phyloP scores from a whole-genome alignment of 2,113 vertebrate species.

The Oreochromis niloticus region DNA sequence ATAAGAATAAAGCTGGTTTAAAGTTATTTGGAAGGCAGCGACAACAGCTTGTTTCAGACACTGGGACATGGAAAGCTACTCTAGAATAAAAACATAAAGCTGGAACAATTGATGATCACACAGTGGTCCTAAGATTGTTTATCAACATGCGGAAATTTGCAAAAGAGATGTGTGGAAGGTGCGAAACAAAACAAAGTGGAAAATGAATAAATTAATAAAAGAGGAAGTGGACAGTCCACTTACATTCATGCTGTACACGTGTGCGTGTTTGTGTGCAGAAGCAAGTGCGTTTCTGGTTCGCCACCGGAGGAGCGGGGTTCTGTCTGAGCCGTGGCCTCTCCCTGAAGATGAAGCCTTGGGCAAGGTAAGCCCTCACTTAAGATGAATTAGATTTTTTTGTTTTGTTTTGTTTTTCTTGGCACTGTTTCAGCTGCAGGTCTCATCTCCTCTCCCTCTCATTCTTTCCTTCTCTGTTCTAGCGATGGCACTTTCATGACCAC shows the following conservation, averaged over 20 bases:
- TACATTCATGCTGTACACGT: background rate
- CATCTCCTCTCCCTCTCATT: too few relatives aligned
- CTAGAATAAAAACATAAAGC: background rate
- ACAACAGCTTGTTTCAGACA: background rate
- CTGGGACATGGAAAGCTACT: background rate
- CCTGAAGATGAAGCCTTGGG: slow-evolving; percentile 92
- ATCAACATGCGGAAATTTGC: background rate
- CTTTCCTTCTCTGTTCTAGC: slow-evolving; percentile 25
- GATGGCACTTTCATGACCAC: slow-evolving; percentile 87
- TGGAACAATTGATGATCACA: background rate
- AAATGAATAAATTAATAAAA: background rate
- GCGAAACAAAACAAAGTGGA: background rate
- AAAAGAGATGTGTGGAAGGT: background rate
- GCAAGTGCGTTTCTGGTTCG: slow-evolving; percentile 92
- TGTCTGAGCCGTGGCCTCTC: slow-evolving; percentile 88
- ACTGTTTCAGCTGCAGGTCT: rapidly evolving
- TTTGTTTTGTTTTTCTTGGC: rapidly evolving
- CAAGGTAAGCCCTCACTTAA: slow-evolving; percentile 73
- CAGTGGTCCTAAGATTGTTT: background rate
- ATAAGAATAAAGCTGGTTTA: background rate
- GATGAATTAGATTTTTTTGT: background rate
- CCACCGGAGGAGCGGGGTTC: slow-evolving; percentile 90
- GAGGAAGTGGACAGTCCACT: background rate
- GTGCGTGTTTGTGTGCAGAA: slow-evolving; percentile 55
- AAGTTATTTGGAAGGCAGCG: background rate